Base-by-base conservation (phyloP, 1,140 invertebrate genomes). In the Lamellibrachia luymesi region DNA sequence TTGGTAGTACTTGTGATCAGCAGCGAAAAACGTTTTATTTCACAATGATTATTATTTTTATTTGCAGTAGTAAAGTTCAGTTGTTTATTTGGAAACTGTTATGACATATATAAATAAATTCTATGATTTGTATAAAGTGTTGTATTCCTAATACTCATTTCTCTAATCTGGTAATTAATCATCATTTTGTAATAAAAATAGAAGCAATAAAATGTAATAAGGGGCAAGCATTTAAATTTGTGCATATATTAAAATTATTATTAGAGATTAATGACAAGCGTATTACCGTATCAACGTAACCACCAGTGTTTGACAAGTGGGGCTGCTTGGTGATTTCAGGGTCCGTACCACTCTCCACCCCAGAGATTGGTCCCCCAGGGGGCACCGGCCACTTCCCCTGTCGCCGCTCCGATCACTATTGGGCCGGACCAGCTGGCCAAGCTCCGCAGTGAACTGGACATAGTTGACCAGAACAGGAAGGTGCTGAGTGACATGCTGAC, bases 401-500 rank as follows among this genome's bases (percentile, higher is more conserved):
- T 4, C 27, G 51, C 50, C 22, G 92, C 51, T 27, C 92, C 92
- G 22, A 90, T 91, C 64, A 10, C 91, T 25, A 94, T 96, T 25
- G 94, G 94, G 22, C 94, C 95, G 2, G 98, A 98, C 93, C 98
- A 99, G 95, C 96, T 98, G 64, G 97, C 97, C 51, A 99, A 99
- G 96, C 96, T 99, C 91, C 97, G 98, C 94, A 98, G 97, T 10
- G 99, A 99, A 96, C 96, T 99, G 92, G 98, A 98, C 94, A 97
- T 99, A 90, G 98, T 99, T 2, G 98, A 98, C 95, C 98, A 98
- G 51, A 99, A 99, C 96, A 98, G 99, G 97, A 97, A 97, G 52
- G 98, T 99, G 5, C 97, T 99, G 95, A 97, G 97, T 64, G 99
- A 99, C 96, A 99, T 99, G 98, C 96, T 99, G 27, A 98, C 97